These are phyloP conservation scores for Luffia ferchaultella DNA, from an alignment of 2,888 invertebrate genomes.

Conservation along the genomic window DNA sequence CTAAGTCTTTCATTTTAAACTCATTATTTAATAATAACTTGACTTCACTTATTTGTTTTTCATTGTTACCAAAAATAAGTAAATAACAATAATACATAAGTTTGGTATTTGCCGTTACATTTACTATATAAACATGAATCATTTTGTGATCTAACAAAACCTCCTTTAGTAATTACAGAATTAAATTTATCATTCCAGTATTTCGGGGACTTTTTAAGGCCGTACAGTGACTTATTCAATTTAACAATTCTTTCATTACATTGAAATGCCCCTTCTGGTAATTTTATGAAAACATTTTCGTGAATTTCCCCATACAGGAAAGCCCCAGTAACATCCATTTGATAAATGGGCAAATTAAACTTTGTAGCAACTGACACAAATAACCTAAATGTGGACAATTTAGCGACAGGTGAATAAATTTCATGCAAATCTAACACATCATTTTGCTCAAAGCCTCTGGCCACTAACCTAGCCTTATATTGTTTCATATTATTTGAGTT, in stretches of 20 bases:
- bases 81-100: constrained; percentile 14
- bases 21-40: constrained; percentile 11
- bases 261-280: constrained; percentile 14
- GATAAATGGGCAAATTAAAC: constrained; percentile 11
- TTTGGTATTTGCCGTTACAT: constrained; percentile 8
- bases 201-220: constrained; percentile 16
- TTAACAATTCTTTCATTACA: constrained; percentile 12
- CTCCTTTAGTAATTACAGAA: constrained; percentile 13
- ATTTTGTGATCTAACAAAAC: constrained; percentile 15
- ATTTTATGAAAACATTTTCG: constrained; percentile 12
- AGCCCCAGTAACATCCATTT: constrained; percentile 10
- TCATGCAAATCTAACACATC: constrained; percentile 9
- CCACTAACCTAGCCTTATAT: constrained; percentile 19
- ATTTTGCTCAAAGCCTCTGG: constrained; percentile 18
- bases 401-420: constrained; percentile 15
- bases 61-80: constrained; percentile 12
- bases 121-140: constrained; percentile 15
- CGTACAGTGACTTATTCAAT: constrained; percentile 13
- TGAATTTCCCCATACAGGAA: constrained; percentile 15
- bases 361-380: constrained; percentile 14
- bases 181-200: constrained; percentile 18
- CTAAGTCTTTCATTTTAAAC: constrained; percentile 17
- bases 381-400: constrained; percentile 14
- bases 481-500: constrained; percentile 5
- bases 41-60: no score